Evolutionary conservation across 1,140 invertebrate species (phyloP), one percentile per base, ranked within the genome.

Genomic region (Drosophila pandora): DNA sequence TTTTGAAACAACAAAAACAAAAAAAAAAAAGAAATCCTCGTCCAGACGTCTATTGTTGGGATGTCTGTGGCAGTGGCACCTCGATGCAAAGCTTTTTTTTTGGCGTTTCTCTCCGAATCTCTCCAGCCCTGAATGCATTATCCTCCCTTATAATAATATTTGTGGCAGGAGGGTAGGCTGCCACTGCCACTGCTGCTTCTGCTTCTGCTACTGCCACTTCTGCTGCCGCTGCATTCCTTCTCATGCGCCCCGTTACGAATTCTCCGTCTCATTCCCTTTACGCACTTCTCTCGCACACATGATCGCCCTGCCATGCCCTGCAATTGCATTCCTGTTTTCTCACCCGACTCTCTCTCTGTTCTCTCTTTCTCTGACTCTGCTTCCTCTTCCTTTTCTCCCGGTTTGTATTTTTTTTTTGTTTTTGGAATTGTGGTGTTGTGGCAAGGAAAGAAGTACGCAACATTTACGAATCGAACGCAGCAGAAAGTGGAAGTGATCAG

Each of bases 391-490:
- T 64, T 43, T 68, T 62, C 59, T 59, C 73, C 71, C 62, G 47
- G 61, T 34, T 71, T 68, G 3, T 8, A 49, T 28, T 34, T 61
- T 39, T 49, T 56, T 75, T 55, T 70, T 28, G 5, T 28, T 28
- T 28, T 28, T 28, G 25, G 25, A 28, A 6, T 28, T 28, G 17
- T 28, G 1, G 25, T 28, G 62, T 67, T 64, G 59, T 65, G 59
- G 55, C 60, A 5, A 64, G 55, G 43, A 43, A 60, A 88, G 67
- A 76, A 82, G 65, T 87, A 87, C 79, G 83, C 83, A 87, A 88
- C 83, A 87, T 87, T 87, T 87, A 88, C 84, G 81, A 87, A 87
- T 57, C 75, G 79, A 84, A 83, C 83, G 79, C 83, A 68, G 83
- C 79, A 83, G 83, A 87, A 87, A 87, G 83, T 87, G 83, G 83